These are phyloP conservation scores for Zoroaster sp. DNA, from an alignment of 53 echinoderm and acorn worm species.

Conservation along the genomic window DNA sequence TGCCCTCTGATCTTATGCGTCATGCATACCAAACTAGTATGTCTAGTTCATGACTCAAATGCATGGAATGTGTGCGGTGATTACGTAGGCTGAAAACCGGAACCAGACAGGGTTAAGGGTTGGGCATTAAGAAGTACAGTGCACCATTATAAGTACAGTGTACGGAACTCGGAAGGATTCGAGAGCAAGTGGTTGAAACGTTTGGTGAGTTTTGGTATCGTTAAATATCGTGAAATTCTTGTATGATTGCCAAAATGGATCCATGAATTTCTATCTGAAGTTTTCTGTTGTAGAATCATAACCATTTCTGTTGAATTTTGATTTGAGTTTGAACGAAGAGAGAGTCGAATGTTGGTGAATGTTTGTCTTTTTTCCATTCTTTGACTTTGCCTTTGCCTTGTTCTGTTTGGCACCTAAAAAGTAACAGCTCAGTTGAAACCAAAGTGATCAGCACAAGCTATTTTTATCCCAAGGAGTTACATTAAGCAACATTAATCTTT, in stretches of 20 bases:
- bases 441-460: too few species aligned
- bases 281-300: background rate
- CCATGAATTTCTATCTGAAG: background rate
- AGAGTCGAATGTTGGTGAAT: background rate
- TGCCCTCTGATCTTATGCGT: background rate
- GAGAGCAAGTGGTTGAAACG: slow-evolving; percentile 3
- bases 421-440: too few species aligned
- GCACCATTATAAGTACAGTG: background rate
- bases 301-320: background rate
- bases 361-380: too few species aligned
- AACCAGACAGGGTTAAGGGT: slow-evolving; percentile 17
- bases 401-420: too few species aligned
- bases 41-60: slow-evolving; percentile 39
- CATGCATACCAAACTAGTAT: background rate
- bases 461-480: too few species aligned
- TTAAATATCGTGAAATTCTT: background rate
- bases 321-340: background rate
- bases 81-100: background rate
- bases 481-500: too few species aligned
- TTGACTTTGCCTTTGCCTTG: too few species aligned
- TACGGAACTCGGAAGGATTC: background rate
- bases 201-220: background rate
- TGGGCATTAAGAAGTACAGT: too few species aligned
- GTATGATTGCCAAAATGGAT: background rate
- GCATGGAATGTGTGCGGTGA: background rate